phyloP scores from a whole-genome alignment of 1,140 invertebrate species.

The Phthorimaea operculella region DNA sequence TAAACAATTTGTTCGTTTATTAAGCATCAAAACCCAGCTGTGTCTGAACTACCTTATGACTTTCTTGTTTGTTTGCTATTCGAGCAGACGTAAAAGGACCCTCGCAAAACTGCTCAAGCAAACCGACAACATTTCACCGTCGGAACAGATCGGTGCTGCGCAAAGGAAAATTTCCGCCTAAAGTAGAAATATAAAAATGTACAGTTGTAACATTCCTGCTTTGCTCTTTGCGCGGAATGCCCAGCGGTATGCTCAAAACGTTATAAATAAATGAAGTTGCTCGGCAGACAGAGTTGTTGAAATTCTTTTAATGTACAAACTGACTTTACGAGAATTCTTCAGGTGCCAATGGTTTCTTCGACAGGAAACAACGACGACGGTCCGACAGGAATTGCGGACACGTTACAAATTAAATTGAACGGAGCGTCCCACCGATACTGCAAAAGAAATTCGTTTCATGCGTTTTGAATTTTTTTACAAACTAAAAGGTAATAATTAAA shows the following conservation, averaged over 20 bases:
- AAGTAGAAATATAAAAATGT: constrained; percentile 1
- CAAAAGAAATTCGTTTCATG: neutral
- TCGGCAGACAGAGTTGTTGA: neutral
- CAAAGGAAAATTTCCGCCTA: neutral
- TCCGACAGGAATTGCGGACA: neutral
- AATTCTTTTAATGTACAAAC: neutral
- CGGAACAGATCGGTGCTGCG: neutral
- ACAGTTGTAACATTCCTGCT: neutral
- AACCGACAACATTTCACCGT: neutral
- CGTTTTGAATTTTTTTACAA: no score
- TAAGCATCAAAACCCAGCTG: no score
- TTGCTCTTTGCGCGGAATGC: neutral
- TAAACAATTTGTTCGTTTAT: no score
- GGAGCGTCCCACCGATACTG: neutral
- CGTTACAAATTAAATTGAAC: neutral
- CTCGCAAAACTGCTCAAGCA: neutral
- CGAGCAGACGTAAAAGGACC: no score
- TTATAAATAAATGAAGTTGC: constrained; percentile 1
- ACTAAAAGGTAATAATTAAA: no score
- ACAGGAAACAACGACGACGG: neutral
- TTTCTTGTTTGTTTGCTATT: no score
- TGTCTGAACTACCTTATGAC: no score
- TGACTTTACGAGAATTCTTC: neutral
- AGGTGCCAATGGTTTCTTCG: neutral
- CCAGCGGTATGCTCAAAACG: neutral